A percentile compares a stretch with the other conserved stretches of the same genome.
Conservation (phyloP, 2,888 invertebrate genomes). For the Blera fallax region DNA sequence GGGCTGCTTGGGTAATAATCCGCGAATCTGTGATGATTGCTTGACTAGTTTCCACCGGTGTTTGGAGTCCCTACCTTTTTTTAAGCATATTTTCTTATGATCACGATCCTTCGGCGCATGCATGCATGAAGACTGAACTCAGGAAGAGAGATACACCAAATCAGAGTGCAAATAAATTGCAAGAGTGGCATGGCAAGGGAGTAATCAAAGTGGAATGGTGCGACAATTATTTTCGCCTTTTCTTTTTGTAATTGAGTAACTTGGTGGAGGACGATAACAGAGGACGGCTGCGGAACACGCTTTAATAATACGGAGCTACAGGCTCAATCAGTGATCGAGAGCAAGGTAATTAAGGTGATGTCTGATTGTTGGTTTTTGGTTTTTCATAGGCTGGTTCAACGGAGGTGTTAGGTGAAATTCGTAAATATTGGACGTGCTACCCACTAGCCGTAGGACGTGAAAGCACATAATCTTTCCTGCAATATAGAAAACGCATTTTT, state of each 20-base stretch:
- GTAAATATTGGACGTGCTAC: too few species aligned
- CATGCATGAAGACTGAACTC: not conserved
- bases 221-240: slow-evolving; percentile 49
- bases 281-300: not conserved
- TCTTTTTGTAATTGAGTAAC: not conserved
- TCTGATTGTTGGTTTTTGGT: not conserved
- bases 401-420: too few species aligned
- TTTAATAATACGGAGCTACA: not conserved
- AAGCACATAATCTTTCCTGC: too few species aligned
- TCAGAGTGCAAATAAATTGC: slow-evolving; percentile 6
- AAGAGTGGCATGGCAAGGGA: slow-evolving; percentile 21
- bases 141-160: slow-evolving; percentile 5
- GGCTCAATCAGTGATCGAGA: not conserved
- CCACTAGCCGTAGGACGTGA: too few species aligned
- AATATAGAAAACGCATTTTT: too few species aligned
- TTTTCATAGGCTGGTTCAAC: too few species aligned
- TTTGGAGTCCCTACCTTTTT: not conserved
- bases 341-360: not conserved
- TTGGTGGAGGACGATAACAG: not conserved
- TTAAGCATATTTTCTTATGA: slow-evolving; percentile 24
- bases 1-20: slow-evolving; percentile 56
- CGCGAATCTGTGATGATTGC: slow-evolving; percentile 69
- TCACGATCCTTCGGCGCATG: slow-evolving; percentile 1
- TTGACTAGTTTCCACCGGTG: slow-evolving; percentile 37
- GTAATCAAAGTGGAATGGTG: slow-evolving; percentile 42